Evolutionary conservation across 2,113 vertebrate species (phyloP).

Genomic region (Hypanus sabinus): DNA sequence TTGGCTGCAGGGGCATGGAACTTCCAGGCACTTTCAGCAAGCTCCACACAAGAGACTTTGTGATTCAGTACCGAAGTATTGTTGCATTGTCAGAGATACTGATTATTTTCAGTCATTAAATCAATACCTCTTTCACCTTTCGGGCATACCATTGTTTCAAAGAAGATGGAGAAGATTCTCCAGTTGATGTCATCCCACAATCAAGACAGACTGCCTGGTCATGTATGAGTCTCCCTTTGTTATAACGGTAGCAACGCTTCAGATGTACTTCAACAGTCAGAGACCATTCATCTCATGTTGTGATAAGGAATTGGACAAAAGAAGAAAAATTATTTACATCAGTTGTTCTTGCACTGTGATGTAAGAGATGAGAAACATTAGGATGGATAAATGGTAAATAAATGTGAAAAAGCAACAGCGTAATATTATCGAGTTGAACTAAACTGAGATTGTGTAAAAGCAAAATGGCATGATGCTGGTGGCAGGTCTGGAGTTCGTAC

Average conservation of each 20-base stretch:
- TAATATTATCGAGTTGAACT: neutral
- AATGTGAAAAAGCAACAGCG: neutral
- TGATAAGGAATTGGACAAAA: neutral
- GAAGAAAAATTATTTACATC: neutral
- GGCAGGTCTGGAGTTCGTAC: no score
- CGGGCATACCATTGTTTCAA: neutral
- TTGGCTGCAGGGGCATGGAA: no score
- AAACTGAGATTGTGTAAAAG: neutral
- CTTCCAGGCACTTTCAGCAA: neutral
- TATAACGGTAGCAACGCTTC: neutral
- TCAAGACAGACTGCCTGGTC: neutral
- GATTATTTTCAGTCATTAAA: neutral
- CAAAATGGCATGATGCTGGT: neutral
- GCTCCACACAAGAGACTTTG: neutral
- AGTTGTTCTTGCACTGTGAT: neutral
- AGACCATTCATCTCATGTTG: no score
- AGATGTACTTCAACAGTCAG: neutral
- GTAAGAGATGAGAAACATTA: neutral
- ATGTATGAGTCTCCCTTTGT: neutral
- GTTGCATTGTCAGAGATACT: neutral
- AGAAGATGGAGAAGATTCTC: neutral
- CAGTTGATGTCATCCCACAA: neutral
- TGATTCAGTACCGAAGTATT: neutral
- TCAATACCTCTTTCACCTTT: neutral
- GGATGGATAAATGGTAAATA: neutral